These are phyloP conservation scores for Notarius quadriscutis DNA, from an alignment of 2,113 vertebrate genomes.

Conservation along the genomic window DNA sequence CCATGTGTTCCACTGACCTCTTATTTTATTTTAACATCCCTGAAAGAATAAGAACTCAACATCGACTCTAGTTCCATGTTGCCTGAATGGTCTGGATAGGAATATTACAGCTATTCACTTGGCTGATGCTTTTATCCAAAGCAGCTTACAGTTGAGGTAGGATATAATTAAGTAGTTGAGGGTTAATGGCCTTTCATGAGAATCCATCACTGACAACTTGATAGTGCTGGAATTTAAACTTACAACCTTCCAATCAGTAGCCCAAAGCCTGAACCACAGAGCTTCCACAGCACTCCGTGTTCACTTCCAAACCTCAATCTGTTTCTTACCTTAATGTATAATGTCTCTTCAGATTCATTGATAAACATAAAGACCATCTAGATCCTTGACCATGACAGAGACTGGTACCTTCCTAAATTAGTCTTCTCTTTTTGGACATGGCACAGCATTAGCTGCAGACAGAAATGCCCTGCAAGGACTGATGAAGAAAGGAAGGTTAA, in stretches of 20 bases:
- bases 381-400: slow-evolving; percentile 55
- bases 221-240: not conserved
- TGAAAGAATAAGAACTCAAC: not conserved
- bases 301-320: slow-evolving; percentile 24
- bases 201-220: not conserved
- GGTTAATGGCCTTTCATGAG: not conserved
- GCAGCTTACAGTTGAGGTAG: not conserved
- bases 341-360: slow-evolving; percentile 45
- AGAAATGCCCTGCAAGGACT: slow-evolving; percentile 49
- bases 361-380: slow-evolving; percentile 37
- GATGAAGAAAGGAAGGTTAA: slow-evolving; percentile 46
- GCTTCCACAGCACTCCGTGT: not conserved
- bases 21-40: not conserved
- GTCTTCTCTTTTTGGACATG: slow-evolving; percentile 51
- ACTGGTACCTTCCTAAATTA: slow-evolving; percentile 52
- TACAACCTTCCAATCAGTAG: not conserved
- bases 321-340: slow-evolving; percentile 50
- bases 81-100: not conserved
- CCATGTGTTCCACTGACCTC: not conserved
- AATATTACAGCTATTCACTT: not conserved
- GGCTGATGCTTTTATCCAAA: not conserved
- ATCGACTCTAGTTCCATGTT: not conserved
- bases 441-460: slow-evolving; percentile 56
- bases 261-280: not conserved
- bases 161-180: slow-evolving; percentile 8